Percentiles rank a stretch among this genome's conserved stretches.
Conservation (phyloP, 2,113 vertebrate species). For the Tenebrosternarchus preto region DNA sequence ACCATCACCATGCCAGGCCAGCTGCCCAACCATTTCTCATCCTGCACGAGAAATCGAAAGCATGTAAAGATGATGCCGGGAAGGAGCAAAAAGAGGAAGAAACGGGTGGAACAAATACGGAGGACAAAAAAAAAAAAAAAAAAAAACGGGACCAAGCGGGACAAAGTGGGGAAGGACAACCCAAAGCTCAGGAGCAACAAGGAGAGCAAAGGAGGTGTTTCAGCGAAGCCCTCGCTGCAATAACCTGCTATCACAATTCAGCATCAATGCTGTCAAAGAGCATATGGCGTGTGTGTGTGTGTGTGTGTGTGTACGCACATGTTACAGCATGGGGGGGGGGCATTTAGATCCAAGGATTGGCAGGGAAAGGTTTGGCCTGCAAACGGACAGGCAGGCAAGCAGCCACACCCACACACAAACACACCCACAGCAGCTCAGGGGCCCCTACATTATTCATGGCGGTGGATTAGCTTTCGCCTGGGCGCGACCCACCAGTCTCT, state of each 20-base stretch:
- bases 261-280: neutral
- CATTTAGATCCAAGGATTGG: neutral
- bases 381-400: neutral
- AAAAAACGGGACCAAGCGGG: too few species aligned
- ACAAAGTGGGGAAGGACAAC: too few species aligned
- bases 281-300: conserved; percentile 9
- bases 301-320: neutral
- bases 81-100: too few species aligned
- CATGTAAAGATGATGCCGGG: too few species aligned
- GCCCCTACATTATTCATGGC: conserved; percentile 70
- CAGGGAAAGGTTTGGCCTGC: neutral
- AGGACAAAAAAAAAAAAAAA: too few species aligned
- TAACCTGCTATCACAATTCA: neutral
- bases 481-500: neutral
- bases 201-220: too few species aligned
- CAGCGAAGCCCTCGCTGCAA: too few species aligned
- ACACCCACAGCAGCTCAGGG: conserved; percentile 39
- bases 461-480: conserved; percentile 54
- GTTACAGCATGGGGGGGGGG: neutral
- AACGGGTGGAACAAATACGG: too few species aligned
- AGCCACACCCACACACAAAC: neutral
- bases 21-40: too few species aligned
- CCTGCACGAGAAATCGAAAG: too few species aligned
- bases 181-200: too few species aligned
- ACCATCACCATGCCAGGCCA: too few species aligned